Conservation (phyloP, 2,888 invertebrate species). For the Coenonympha glycerion region DNA sequence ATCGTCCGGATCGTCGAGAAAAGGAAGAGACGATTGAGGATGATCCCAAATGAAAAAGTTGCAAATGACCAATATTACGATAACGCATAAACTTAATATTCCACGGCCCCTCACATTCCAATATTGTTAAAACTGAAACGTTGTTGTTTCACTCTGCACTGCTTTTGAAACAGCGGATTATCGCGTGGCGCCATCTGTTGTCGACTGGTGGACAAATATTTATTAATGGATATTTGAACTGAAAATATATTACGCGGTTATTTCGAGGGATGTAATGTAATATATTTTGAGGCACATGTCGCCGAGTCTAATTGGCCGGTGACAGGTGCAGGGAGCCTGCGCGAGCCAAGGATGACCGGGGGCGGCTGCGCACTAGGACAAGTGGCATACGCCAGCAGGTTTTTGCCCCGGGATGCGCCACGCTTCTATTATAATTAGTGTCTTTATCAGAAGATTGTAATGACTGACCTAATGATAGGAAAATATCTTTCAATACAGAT, state of each 20-base stretch:
- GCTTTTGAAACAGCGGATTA: not conserved
- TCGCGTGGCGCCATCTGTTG: slow-evolving; percentile 60
- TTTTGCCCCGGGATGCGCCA: slow-evolving; percentile 48
- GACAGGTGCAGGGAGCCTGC: slow-evolving; percentile 60
- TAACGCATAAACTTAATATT: slow-evolving; percentile 3
- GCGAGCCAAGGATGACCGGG: slow-evolving; percentile 64
- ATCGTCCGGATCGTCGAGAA: slow-evolving; percentile 66
- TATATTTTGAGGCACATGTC: slow-evolving; percentile 66
- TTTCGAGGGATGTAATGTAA: slow-evolving; percentile 26
- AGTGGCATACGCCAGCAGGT: slow-evolving; percentile 41
- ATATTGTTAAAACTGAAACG: slow-evolving; percentile 3
- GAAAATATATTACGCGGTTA: slow-evolving; percentile 17
- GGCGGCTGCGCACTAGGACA: slow-evolving; percentile 53
- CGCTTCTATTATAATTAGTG: slow-evolving; percentile 62
- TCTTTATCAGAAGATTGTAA: slow-evolving; percentile 57
- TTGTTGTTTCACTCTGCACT: not conserved
- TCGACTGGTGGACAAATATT: slow-evolving; percentile 44
- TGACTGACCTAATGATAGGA: slow-evolving; percentile 32
- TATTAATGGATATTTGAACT: slow-evolving; percentile 4
- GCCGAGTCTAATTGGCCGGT: slow-evolving; percentile 63
- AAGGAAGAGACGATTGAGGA: slow-evolving; percentile 42
- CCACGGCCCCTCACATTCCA: not conserved
- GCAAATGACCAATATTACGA: slow-evolving; percentile 4
- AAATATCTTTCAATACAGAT: slow-evolving; percentile 3
- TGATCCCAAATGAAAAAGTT: slow-evolving; percentile 6